These are phyloP conservation scores for Silurus aristotelis DNA, from an alignment of 2,797 vertebrate genomes.

Conservation along the genomic window DNA sequence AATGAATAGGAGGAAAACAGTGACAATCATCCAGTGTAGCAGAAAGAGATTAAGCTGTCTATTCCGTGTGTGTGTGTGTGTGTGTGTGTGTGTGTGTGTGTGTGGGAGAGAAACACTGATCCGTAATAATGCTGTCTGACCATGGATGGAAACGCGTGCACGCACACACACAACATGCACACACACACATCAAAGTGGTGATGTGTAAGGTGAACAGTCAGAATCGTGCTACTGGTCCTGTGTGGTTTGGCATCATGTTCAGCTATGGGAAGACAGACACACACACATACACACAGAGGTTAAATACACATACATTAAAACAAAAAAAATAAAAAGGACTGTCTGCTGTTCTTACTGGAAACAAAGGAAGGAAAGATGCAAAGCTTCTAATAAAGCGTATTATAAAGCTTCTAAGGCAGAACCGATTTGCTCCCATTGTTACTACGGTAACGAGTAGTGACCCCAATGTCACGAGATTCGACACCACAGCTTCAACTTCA, in stretches of 20 bases:
- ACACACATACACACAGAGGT: constrained; percentile 47
- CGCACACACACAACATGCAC: neutral
- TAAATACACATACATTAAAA: constrained; percentile 28
- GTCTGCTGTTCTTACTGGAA: neutral
- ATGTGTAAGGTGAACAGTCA: constrained; percentile 29
- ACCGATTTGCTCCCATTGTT: neutral
- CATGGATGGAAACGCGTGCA: neutral
- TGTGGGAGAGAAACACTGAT: too few relatives aligned
- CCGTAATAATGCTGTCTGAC: neutral
- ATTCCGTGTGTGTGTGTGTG: neutral
- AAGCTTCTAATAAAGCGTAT: neutral
- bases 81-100: neutral
- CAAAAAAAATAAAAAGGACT: neutral
- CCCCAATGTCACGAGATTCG: neutral
- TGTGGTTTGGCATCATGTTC: constrained; percentile 50
- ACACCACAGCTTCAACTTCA: neutral
- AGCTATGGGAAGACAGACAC: constrained; percentile 54
- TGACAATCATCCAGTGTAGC: constrained; percentile 20
- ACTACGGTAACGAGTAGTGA: neutral
- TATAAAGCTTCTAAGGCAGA: neutral
- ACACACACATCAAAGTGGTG: constrained; percentile 16
- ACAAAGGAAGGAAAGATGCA: constrained; percentile 47
- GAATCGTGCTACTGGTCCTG: constrained; percentile 33
- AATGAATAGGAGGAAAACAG: neutral
- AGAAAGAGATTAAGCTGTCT: neutral